These are phyloP conservation scores for Cherax destructor DNA, from an alignment of 1,140 invertebrate species.

Conservation along the genomic window DNA sequence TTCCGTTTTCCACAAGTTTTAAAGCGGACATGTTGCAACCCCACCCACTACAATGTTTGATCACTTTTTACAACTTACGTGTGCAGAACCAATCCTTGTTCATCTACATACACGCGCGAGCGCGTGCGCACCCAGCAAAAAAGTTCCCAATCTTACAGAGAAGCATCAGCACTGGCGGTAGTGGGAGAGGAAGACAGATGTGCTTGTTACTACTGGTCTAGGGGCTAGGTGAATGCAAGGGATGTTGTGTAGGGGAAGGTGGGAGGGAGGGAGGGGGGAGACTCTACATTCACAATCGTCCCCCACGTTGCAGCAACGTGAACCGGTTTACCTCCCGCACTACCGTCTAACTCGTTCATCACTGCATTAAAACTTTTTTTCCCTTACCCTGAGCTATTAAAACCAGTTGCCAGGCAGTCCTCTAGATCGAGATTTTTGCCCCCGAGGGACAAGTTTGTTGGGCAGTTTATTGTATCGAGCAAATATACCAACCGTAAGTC, in stretches of 20 bases:
- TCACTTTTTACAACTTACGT: too few relatives aligned
- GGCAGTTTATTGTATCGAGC: too few relatives aligned
- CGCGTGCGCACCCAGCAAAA: background rate
- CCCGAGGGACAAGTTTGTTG: background rate
- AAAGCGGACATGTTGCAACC: too few relatives aligned
- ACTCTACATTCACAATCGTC: slow-evolving; percentile 48
- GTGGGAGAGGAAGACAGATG: background rate
- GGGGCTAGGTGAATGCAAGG: background rate
- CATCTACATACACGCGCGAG: background rate
- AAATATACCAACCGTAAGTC: too few relatives aligned
- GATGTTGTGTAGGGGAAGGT: background rate
- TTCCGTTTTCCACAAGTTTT: too few relatives aligned
- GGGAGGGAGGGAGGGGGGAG: background rate
- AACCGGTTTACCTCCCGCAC: slow-evolving; percentile 51
- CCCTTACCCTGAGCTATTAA: slow-evolving; percentile 10
- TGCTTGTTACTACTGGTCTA: slow-evolving; percentile 5
- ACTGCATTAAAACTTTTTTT: slow-evolving; percentile 33
- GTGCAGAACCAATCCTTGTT: too few relatives aligned
- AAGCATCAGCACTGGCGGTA: too few relatives aligned
- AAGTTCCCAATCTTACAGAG: background rate
- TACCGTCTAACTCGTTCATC: slow-evolving; percentile 18
- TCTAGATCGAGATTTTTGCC: background rate
- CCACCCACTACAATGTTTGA: too few relatives aligned
- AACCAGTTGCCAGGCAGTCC: background rate
- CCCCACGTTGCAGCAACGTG: slow-evolving; percentile 21